phyloP scores from a whole-genome alignment of 2,888 invertebrate species.

The Drosophila suboccidentalis region DNA sequence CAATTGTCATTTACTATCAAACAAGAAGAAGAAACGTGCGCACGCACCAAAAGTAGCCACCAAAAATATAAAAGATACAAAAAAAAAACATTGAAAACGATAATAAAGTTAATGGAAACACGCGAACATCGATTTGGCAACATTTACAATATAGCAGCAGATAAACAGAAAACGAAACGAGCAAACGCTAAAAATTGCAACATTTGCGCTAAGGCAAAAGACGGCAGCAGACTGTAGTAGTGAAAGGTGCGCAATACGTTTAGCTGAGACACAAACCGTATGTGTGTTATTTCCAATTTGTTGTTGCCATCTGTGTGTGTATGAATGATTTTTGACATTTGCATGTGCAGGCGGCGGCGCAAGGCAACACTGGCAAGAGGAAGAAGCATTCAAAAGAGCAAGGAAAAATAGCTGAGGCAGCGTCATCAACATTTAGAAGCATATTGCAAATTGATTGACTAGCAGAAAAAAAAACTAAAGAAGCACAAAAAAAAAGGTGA shows the following conservation, averaged over 20 bases:
- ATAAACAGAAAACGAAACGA: background rate
- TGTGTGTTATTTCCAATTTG: constrained; percentile 49
- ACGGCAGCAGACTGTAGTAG: constrained; percentile 30
- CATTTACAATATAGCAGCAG: constrained; percentile 16
- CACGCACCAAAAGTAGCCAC: constrained; percentile 55
- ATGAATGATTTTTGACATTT: constrained; percentile 60
- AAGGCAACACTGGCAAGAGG: constrained; percentile 26
- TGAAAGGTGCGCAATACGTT: constrained; percentile 66
- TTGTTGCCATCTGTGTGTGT: constrained; percentile 54
- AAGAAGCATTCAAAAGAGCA: constrained; percentile 26
- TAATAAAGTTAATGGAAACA: constrained; percentile 37
- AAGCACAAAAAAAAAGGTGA: constrained; percentile 37
- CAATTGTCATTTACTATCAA: constrained; percentile 77
- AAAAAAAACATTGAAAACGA: constrained; percentile 13
- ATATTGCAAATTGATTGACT: constrained; percentile 65
- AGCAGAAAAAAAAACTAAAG: constrained; percentile 25
- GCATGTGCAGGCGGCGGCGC: constrained; percentile 55
- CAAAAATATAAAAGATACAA: constrained; percentile 17
- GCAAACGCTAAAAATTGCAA: constrained; percentile 2
- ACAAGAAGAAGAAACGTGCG: constrained; percentile 74
- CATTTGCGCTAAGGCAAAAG: constrained; percentile 5
- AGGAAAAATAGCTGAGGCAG: constrained; percentile 48
- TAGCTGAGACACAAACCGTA: constrained; percentile 57
- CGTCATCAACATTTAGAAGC: constrained; percentile 49
- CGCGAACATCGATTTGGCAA: constrained; percentile 25